Percentiles rank a stretch among this genome's conserved stretches.
Conservation (phyloP, 2,113 vertebrate species). For the Hystrix cristata region DNA sequence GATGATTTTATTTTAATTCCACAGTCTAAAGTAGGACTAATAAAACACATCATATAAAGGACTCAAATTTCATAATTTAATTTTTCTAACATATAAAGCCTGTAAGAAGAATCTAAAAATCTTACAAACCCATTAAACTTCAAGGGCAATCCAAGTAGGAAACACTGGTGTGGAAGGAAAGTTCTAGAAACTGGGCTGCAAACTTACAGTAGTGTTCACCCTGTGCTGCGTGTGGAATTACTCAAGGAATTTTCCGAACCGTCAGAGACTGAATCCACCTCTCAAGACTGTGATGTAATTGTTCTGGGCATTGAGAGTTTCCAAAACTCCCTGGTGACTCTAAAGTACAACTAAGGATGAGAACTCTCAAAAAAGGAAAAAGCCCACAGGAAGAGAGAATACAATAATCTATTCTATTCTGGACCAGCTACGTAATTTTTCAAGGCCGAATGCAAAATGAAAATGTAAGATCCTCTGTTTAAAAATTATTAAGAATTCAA, state of each 20-base stretch:
- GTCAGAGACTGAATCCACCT: neutral
- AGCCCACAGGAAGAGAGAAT: neutral
- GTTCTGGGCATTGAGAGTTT: neutral
- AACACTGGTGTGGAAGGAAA: neutral
- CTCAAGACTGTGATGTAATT: neutral
- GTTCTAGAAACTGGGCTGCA: constrained; percentile 12
- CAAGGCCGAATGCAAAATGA: neutral
- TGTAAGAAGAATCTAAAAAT: constrained; percentile 44
- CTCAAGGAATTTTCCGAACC: neutral
- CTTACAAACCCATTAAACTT: neutral
- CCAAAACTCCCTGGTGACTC: neutral
- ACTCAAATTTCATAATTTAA: neutral
- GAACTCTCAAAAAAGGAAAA: constrained; percentile 18
- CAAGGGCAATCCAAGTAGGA: neutral
- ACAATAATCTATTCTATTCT: neutral
- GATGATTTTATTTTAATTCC: constrained; percentile 28
- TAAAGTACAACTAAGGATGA: neutral
- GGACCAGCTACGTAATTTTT: neutral
- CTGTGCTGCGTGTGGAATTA: neutral
- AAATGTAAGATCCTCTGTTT: neutral
- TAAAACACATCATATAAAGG: constrained; percentile 12
- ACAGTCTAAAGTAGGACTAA: constrained; percentile 5
- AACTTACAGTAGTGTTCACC: neutral
- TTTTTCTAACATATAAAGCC: constrained; percentile 41
- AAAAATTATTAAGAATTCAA: constrained; percentile 33